Conservation (phyloP, 2,797 vertebrate species). For the Eremophila alpestris region DNA sequence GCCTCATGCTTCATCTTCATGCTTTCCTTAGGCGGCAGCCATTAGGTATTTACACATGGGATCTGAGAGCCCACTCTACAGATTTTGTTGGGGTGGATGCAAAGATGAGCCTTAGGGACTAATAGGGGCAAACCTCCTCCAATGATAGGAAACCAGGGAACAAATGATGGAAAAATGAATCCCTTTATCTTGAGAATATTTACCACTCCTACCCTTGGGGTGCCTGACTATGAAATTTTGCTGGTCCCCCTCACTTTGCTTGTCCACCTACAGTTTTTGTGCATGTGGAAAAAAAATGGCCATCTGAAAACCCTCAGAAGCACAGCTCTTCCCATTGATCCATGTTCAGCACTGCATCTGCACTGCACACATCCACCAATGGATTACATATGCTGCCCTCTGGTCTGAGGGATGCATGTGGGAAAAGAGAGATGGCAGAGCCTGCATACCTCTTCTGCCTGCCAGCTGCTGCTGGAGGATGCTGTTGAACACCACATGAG, state of each 20-base stretch:
- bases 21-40: neutral
- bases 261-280: neutral
- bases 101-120: neutral
- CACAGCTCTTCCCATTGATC: neutral
- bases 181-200: neutral
- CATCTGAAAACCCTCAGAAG: neutral
- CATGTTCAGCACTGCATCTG: neutral
- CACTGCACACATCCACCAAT: neutral
- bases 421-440: neutral
- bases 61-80: neutral
- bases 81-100: neutral
- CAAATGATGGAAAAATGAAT: neutral
- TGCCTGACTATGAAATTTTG: neutral
- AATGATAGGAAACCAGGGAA: neutral
- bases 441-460: neutral
- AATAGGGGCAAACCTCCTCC: neutral
- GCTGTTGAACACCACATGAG: neutral
- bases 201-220: neutral
- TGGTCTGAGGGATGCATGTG: neutral
- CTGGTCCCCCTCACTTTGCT: neutral
- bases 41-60: neutral
- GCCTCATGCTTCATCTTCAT: neutral
- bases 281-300: neutral
- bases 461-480: neutral
- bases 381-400: neutral